Conservation (phyloP, 1,140 invertebrate genomes). For the Drosophila sucinea region DNA sequence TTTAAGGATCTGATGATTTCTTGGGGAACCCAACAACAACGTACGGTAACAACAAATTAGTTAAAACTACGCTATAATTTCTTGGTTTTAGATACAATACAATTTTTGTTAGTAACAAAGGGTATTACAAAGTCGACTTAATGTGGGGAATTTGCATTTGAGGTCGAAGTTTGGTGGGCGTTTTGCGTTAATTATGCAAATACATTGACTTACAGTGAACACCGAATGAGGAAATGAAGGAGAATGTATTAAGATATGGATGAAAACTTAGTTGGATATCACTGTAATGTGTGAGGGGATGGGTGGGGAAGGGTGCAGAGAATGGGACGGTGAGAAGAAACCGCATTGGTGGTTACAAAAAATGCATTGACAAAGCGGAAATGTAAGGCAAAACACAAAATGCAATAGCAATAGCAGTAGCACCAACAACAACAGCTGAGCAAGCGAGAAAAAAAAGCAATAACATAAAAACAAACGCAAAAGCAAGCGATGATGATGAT, state of each 20-base stretch:
- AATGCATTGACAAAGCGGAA: slow-evolving; percentile 72
- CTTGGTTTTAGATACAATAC: no score
- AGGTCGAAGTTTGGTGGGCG: slow-evolving; percentile 6
- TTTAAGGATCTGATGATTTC: no score
- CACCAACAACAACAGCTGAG: slow-evolving; percentile 50
- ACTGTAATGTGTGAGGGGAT: slow-evolving; percentile 6
- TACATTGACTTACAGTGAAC: background rate
- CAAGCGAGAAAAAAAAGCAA: slow-evolving; percentile 35
- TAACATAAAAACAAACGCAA: slow-evolving; percentile 36
- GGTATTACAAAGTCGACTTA: background rate
- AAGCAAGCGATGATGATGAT: slow-evolving; percentile 33
- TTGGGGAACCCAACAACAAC: no score
- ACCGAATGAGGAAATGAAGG: background rate
- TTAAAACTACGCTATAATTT: no score
- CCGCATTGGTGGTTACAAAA: slow-evolving; percentile 26
- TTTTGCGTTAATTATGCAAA: slow-evolving; percentile 11
- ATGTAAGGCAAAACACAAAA: slow-evolving; percentile 63
- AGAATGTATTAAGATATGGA: background rate
- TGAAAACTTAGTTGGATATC: background rate
- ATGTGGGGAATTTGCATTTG: background rate
- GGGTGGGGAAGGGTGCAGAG: background rate
- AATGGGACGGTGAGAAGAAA: background rate
- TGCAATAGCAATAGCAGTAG: slow-evolving; percentile 50
- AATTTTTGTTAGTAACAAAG: background rate
- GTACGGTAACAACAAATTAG: no score